Evolutionary conservation across 2,797 vertebrate species (phyloP).

Genomic region (Salarias fasciatus): DNA sequence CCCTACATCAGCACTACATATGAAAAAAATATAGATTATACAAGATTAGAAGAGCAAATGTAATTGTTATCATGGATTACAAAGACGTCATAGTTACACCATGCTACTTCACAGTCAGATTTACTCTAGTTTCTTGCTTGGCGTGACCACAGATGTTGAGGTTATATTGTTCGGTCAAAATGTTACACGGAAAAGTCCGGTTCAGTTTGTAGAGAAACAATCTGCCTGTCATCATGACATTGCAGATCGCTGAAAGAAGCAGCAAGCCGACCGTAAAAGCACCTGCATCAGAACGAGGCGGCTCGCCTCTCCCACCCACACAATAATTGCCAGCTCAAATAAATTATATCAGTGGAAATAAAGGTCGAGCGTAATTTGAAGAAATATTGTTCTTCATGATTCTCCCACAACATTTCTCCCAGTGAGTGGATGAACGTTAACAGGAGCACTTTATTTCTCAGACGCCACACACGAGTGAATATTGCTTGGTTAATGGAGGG

Average conservation of each 20-base stretch:
- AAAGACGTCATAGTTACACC: too few species aligned
- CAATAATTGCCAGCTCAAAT: slow-evolving; percentile 30
- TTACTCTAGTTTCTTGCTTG: slow-evolving; percentile 14
- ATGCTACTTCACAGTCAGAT: too few species aligned
- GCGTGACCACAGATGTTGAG: not conserved
- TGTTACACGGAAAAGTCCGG: slow-evolving; percentile 31
- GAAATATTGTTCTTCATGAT: slow-evolving; percentile 38
- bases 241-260: slow-evolving; percentile 42
- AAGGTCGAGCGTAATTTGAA: slow-evolving; percentile 47
- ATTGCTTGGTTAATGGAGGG: slow-evolving; percentile 53
- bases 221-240: slow-evolving; percentile 44
- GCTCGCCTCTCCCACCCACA: slow-evolving; percentile 28
- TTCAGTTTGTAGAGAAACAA: slow-evolving; percentile 36
- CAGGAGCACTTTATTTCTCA: slow-evolving; percentile 41
- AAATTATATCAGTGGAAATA: slow-evolving; percentile 41
- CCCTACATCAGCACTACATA: too few species aligned
- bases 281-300: slow-evolving; percentile 13
- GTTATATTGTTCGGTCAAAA: slow-evolving; percentile 14
- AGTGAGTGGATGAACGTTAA: slow-evolving; percentile 21
- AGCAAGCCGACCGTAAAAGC: slow-evolving; percentile 41
- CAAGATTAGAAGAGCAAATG: too few species aligned
- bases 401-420: slow-evolving; percentile 22
- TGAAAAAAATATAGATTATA: too few species aligned
- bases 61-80: too few species aligned
- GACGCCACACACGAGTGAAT: slow-evolving; percentile 48